phyloP scores from a whole-genome alignment of 2,888 invertebrate species.

The Matsumyia berberina region DNA sequence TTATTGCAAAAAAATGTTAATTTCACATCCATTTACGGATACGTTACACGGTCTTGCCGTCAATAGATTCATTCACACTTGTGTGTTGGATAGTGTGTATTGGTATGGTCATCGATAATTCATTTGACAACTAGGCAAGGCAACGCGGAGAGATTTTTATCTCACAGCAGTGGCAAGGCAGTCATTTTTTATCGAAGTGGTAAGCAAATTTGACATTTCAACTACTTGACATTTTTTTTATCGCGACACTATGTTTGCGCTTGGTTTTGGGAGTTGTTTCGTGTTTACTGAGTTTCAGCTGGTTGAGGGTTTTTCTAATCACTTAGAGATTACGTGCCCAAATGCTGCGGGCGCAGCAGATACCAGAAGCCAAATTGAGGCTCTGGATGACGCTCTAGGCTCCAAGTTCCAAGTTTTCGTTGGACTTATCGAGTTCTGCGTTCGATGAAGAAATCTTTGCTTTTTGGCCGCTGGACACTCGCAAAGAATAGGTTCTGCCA shows the following conservation, averaged over 20 bases:
- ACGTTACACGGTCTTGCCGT: slow-evolving; percentile 21
- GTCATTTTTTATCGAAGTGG: slow-evolving; percentile 1
- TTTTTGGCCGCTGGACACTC: no score
- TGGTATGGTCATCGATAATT: slow-evolving; percentile 20
- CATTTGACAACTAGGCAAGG: slow-evolving; percentile 19
- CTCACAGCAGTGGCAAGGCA: background rate
- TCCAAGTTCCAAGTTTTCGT: no score
- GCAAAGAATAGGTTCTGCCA: no score
- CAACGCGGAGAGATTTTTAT: slow-evolving; percentile 1
- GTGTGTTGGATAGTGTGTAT: background rate
- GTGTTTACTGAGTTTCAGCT: no score
- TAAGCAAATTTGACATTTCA: slow-evolving; percentile 17
- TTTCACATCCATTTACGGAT: slow-evolving; percentile 34
- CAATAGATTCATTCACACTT: background rate
- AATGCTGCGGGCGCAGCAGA: no score
- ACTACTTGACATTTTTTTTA: slow-evolving; percentile 18
- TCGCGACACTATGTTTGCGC: background rate
- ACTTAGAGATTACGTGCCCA: no score
- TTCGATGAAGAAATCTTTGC: no score
- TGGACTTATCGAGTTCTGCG: no score
- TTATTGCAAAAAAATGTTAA: slow-evolving; percentile 39
- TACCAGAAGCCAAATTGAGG: no score
- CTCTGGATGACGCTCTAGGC: no score
- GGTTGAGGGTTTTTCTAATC: no score
- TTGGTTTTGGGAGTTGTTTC: no score